phyloP scores from a whole-genome alignment of 2,888 invertebrate genomes.

The Rugalucina vietnamica region DNA sequence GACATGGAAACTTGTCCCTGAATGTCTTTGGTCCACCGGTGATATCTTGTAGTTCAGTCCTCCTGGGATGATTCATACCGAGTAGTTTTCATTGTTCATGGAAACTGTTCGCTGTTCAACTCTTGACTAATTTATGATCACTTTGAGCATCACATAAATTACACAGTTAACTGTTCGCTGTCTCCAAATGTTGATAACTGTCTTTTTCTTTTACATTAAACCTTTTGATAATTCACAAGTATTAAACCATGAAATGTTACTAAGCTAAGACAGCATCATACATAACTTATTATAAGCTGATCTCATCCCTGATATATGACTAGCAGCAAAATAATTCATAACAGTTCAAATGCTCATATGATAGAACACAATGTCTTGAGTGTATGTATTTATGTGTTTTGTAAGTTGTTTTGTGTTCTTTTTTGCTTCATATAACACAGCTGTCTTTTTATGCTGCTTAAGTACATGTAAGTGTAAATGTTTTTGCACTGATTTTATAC shows the following conservation, averaged over 20 bases:
- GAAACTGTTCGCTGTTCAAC: not conserved
- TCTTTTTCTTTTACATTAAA: too few species aligned
- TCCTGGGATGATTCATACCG: too few species aligned
- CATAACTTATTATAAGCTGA: too few species aligned
- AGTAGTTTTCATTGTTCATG: too few species aligned
- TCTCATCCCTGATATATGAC: not conserved
- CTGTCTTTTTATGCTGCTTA: not conserved
- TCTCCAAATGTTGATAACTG: too few species aligned
- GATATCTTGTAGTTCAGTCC: too few species aligned
- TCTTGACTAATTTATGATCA: not conserved
- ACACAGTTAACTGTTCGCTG: too few species aligned
- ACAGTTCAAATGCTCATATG: conserved; percentile 63
- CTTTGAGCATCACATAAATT: conserved; percentile 6
- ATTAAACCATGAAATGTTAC: too few species aligned
- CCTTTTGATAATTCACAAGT: too few species aligned
- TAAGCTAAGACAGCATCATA: too few species aligned
- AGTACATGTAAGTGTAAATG: too few species aligned
- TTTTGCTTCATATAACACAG: conserved; percentile 1
- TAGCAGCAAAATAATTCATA: conserved; percentile 21
- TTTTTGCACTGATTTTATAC: not conserved
- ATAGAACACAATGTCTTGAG: conserved; percentile 23
- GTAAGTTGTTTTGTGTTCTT: not conserved
- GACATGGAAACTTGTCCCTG: not conserved
- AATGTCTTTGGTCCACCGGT: not conserved
- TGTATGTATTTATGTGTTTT: too few species aligned